Base-by-base conservation (phyloP, 2,888 invertebrate genomes). In the Agonopterix alstromeriana region DNA sequence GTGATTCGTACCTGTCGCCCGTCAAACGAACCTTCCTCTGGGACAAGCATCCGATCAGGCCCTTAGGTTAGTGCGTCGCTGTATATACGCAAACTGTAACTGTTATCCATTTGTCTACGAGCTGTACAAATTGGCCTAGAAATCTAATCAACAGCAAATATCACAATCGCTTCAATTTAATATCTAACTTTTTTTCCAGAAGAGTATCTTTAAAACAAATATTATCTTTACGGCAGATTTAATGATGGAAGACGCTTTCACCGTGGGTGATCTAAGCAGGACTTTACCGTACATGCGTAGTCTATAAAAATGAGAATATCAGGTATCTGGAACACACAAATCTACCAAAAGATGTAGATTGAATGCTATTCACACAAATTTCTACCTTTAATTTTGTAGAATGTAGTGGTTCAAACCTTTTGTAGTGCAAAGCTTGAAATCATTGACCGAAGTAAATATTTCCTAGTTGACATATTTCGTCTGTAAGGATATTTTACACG, bases 21-120 rank as follows among this genome's bases (percentile, higher is more conserved):
- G 92, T 97, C 82, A 96, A 95, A 91, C 94, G 95, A 90, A 94
- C 93, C 87, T 97, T 94, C 90, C 91, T 97, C 74, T 97, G 97
- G 97, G 93, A 94, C 87, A 94, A 94, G 88, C 96, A 97, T 89
- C 97, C 97, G 80, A 92, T 94, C 85, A 94, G 96, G 90, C 95
- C 95, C 77, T 93, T 95, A 90, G 95, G 96, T 96, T 93, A 93
- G 95, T 93, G 74, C 65, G 65, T 63, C 67, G 80, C 82, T 83
- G 79, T 82, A 80, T 81, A 80, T 51, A 63, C 63, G 61, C 63
- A 56, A 58, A 46, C 36, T 43, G 42, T 52, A 48, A 46, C 48
- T 46, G 46, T 56, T 62, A 68, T 66, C 65, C 70, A 73, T 63
- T 55, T 40, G 58, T 65, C 61, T 69, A 60, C 57, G 63, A 76